Percentiles rank a stretch among this genome's conserved stretches.
These are phyloP conservation scores for Nudaria mundana DNA, from an alignment of 2,888 invertebrate species.

Conservation along the genomic window DNA sequence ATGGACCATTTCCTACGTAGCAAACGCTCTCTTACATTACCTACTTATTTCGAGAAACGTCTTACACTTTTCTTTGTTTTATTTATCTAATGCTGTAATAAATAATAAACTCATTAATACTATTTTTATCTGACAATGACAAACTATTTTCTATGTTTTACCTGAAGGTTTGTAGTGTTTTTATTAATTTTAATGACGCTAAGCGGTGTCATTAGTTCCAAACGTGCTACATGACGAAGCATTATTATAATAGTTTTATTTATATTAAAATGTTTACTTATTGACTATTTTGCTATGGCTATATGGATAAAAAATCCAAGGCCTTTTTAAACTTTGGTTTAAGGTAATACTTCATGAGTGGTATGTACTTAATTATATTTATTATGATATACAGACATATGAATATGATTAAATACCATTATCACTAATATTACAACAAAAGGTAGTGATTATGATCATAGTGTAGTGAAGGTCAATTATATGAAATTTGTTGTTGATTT, in stretches of 20 bases:
- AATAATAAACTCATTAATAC: no score
- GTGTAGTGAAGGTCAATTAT: background rate
- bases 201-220: constrained; percentile 4
- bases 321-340: no score
- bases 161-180: constrained; percentile 17
- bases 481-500: background rate
- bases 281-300: no score
- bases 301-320: no score
- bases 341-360: no score
- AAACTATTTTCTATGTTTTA: constrained; percentile 17
- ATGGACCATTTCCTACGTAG: constrained; percentile 53
- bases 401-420: no score
- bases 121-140: constrained; percentile 41
- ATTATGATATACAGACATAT: no score
- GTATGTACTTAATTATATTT: no score
- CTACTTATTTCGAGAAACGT: no score
- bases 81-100: no score
- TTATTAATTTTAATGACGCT: constrained; percentile 20
- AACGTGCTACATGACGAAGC: background rate
- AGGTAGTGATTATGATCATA: background rate
- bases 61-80: no score
- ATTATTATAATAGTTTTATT: background rate
- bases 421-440: no score
- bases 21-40: constrained; percentile 48
- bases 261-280: background rate